phyloP scores from a whole-genome alignment of 2,888 invertebrate species.

The Lathronympha strigana region DNA sequence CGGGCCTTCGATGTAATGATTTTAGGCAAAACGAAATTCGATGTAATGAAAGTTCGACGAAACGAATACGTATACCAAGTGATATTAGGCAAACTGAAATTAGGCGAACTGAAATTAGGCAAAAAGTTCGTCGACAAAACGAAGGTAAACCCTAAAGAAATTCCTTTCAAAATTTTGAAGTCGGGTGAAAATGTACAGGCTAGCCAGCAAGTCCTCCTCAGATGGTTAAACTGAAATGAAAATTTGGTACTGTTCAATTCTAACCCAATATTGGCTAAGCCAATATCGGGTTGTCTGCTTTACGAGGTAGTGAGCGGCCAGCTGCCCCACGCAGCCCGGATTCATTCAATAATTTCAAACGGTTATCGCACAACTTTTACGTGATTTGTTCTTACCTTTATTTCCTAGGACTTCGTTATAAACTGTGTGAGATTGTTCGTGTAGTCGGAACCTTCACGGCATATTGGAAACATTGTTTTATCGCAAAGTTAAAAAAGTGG shows the following conservation, averaged over 20 bases:
- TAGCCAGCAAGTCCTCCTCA: too few relatives aligned
- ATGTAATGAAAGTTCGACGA: too few relatives aligned
- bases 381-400: slow-evolving; percentile 16
- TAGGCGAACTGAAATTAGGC: too few relatives aligned
- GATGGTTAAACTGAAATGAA: too few relatives aligned
- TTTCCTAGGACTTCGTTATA: background rate
- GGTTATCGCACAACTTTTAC: slow-evolving; percentile 19
- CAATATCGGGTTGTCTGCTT: slow-evolving; percentile 31
- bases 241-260: background rate
- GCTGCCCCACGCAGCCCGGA: slow-evolving; percentile 10
- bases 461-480: background rate
- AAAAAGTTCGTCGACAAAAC: too few relatives aligned
- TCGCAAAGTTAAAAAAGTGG: background rate
- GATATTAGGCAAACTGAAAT: too few relatives aligned
- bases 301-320: slow-evolving; percentile 20
- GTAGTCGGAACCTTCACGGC: background rate
- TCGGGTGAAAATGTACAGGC: too few relatives aligned
- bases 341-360: slow-evolving; percentile 31
- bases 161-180: too few relatives aligned
- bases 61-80: too few relatives aligned
- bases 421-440: background rate
- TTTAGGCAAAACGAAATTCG: too few relatives aligned
- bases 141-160: too few relatives aligned
- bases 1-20: too few relatives aligned
- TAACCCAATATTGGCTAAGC: slow-evolving; percentile 3